These are phyloP conservation scores for Pollenia angustigena DNA, from an alignment of 2,888 invertebrate genomes.

Conservation along the genomic window DNA sequence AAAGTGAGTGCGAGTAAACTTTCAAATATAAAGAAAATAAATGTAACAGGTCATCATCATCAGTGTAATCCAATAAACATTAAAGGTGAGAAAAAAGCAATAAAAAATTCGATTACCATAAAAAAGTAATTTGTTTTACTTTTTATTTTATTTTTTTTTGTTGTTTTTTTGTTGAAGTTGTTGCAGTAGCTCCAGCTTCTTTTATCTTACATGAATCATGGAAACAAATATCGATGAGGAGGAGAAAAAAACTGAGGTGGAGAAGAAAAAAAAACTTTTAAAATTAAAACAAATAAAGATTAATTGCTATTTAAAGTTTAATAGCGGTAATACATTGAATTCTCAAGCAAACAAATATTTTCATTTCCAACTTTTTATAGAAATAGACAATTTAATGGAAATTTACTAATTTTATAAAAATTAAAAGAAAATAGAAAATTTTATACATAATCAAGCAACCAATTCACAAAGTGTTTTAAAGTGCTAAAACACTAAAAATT, in stretches of 20 bases:
- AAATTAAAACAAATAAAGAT: slow-evolving; percentile 72
- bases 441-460: no score
- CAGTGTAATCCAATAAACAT: slow-evolving; percentile 75
- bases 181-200: background rate
- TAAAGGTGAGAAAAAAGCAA: slow-evolving; percentile 77
- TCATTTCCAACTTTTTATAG: no score
- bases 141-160: slow-evolving; percentile 21
- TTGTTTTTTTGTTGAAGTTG: slow-evolving; percentile 7
- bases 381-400: no score
- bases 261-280: slow-evolving; percentile 43
- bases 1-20: background rate
- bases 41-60: slow-evolving; percentile 66
- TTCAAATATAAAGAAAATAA: slow-evolving; percentile 43
- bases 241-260: background rate
- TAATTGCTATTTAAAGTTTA: slow-evolving; percentile 63
- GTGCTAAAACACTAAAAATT: no score
- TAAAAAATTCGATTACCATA: slow-evolving; percentile 81
- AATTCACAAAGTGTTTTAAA: no score
- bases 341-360: no score
- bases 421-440: no score
- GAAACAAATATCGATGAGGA: slow-evolving; percentile 25
- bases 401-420: no score
- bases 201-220: slow-evolving; percentile 3
- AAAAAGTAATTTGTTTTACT: slow-evolving; percentile 80
- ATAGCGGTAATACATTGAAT: no score